Conservation (phyloP, 2,113 vertebrate species). For the Lepisosteus oculatus region DNA sequence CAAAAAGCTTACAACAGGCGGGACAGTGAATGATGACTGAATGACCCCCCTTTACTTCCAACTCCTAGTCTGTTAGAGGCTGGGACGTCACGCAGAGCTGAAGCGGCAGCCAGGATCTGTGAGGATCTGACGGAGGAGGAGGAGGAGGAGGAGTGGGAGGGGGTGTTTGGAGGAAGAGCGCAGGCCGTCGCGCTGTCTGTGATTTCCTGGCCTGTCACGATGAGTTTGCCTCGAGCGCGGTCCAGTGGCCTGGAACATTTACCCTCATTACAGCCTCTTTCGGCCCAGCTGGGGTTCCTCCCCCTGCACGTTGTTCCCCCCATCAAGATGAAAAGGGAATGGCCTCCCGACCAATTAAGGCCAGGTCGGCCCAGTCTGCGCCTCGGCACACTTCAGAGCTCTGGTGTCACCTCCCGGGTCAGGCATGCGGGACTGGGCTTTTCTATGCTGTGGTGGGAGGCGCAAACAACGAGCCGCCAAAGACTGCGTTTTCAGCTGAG, state of each 20-base stretch:
- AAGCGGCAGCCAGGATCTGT: too few species aligned
- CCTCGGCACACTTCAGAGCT: slow-evolving; percentile 17
- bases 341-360: slow-evolving; percentile 15
- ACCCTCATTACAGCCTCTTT: slow-evolving; percentile 24
- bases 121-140: too few species aligned
- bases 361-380: slow-evolving; percentile 27
- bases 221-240: slow-evolving; percentile 14
- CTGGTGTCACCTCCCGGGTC: slow-evolving; percentile 5
- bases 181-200: slow-evolving; percentile 6
- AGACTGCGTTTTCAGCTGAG: background rate
- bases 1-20: too few species aligned
- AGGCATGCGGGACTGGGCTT: background rate
- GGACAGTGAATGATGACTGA: too few species aligned
- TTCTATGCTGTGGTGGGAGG: too few species aligned
- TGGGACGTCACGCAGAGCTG: too few species aligned
- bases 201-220: slow-evolving; percentile 27
- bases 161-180: background rate
- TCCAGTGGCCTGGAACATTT: slow-evolving; percentile 22
- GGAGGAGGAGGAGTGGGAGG: too few species aligned
- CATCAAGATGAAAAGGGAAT: background rate
- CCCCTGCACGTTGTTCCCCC: background rate
- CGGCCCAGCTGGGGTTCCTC: slow-evolving; percentile 13
- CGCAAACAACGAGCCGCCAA: background rate
- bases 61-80: too few species aligned
- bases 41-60: too few species aligned